A percentile compares a stretch with the other conserved stretches of the same genome.
These are phyloP conservation scores for Cephalopholis sonnerati DNA, from an alignment of 2,113 vertebrate genomes.

Conservation along the genomic window DNA sequence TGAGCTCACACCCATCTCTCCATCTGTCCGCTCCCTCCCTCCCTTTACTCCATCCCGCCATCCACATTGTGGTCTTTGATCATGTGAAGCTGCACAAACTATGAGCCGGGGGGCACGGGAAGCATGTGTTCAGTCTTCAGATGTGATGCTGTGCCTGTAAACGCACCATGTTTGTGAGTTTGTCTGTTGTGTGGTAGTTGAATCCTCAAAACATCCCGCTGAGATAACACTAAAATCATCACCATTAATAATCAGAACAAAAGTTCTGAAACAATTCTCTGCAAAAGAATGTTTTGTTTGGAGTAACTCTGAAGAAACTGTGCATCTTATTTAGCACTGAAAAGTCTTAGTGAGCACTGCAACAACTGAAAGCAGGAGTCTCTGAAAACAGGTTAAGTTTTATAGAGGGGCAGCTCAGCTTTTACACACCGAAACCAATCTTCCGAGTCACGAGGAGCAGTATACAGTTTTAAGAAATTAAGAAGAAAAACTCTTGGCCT, in stretches of 20 bases:
- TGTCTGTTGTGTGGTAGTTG: background rate
- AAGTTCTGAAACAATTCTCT: too few relatives aligned
- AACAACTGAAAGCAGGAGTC: background rate
- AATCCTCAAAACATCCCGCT: slow-evolving; percentile 22
- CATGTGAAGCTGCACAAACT: slow-evolving; percentile 41
- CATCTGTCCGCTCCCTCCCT: slow-evolving; percentile 36
- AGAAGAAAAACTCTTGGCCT: background rate
- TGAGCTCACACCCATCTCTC: slow-evolving; percentile 34
- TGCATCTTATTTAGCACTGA: background rate
- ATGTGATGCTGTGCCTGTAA: slow-evolving; percentile 45
- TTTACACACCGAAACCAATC: too few relatives aligned
- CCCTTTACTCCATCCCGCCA: slow-evolving; percentile 31
- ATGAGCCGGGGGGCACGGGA: slow-evolving; percentile 37
- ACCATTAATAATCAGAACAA: background rate
- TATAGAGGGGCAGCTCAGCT: background rate
- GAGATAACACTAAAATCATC: slow-evolving; percentile 9
- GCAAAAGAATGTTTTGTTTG: background rate
- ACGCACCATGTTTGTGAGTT: slow-evolving; percentile 42
- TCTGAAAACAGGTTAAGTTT: background rate
- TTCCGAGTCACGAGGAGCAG: too few relatives aligned
- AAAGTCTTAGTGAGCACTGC: background rate
- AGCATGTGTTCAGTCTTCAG: slow-evolving; percentile 53
- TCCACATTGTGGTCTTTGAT: slow-evolving; percentile 60
- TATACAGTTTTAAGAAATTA: too few relatives aligned
- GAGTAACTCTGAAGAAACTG: background rate